phyloP scores from a whole-genome alignment of 2,888 invertebrate genomes.

The Toxonevra muliebris region DNA sequence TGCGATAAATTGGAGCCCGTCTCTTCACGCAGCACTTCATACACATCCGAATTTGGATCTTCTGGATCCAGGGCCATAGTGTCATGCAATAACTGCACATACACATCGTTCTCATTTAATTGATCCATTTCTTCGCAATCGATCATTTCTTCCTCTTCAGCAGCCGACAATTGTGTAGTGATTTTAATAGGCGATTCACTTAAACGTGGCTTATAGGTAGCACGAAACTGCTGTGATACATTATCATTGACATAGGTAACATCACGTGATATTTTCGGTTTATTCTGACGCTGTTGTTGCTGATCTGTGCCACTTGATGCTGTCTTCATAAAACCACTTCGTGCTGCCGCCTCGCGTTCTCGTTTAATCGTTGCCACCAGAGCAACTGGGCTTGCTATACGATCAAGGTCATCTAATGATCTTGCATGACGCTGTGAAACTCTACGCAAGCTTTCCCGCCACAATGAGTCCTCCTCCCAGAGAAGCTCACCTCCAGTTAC shows the following conservation, averaged over 20 bases:
- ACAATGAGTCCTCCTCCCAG: constrained; percentile 85
- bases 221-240: constrained; percentile 66
- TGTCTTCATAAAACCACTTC: background rate
- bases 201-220: constrained; percentile 45
- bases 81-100: constrained; percentile 54
- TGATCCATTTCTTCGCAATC: constrained; percentile 14
- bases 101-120: constrained; percentile 56
- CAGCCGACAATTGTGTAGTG: constrained; percentile 13
- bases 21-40: constrained; percentile 63
- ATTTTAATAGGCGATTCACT: constrained; percentile 43
- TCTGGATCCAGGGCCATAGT: constrained; percentile 29
- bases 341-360: constrained; percentile 1
- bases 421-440: constrained; percentile 84
- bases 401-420: constrained; percentile 83
- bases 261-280: constrained; percentile 72
- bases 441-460: constrained; percentile 81
- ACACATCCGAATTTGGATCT: constrained; percentile 55
- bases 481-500: constrained; percentile 71
- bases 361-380: constrained; percentile 1
- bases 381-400: constrained; percentile 51
- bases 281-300: constrained; percentile 39
- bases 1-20: constrained; percentile 59
- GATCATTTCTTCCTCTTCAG: constrained; percentile 34
- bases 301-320: background rate
- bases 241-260: constrained; percentile 84